Conservation (phyloP, 2,888 invertebrate genomes). For the Incurvaria masculella region DNA sequence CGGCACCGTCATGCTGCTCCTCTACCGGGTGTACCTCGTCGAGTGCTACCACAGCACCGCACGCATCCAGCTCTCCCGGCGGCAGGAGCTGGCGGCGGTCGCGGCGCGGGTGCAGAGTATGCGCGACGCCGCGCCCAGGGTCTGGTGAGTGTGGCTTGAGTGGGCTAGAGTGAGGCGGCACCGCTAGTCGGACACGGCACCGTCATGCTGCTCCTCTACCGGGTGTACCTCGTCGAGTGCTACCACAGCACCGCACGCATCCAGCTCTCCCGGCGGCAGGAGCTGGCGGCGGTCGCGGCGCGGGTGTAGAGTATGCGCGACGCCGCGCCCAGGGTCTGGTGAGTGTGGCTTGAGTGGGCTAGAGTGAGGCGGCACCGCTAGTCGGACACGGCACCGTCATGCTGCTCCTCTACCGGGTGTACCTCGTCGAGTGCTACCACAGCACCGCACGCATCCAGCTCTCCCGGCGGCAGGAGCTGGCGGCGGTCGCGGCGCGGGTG, state of each 20-base stretch:
- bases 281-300: slow-evolving; percentile 63
- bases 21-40: slow-evolving; percentile 77
- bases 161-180: too few species aligned
- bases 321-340: slow-evolving; percentile 76
- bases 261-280: slow-evolving; percentile 61
- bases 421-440: slow-evolving; percentile 82
- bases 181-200: too few species aligned
- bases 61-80: slow-evolving; percentile 62
- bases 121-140: slow-evolving; percentile 67
- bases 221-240: slow-evolving; percentile 80
- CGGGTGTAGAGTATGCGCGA: slow-evolving; percentile 63
- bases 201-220: slow-evolving; percentile 73
- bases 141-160: slow-evolving; percentile 70
- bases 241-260: slow-evolving; percentile 76
- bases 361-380: too few species aligned
- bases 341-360: too few species aligned
- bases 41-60: slow-evolving; percentile 82
- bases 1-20: slow-evolving; percentile 71
- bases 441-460: slow-evolving; percentile 71
- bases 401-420: slow-evolving; percentile 73
- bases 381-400: too few species aligned
- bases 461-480: slow-evolving; percentile 60
- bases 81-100: slow-evolving; percentile 64
- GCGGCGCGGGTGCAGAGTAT: slow-evolving; percentile 63
- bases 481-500: slow-evolving; percentile 63